Evolutionary conservation across 2,113 vertebrate species (phyloP).

Genomic region (Campylomormyrus tamandua): DNA sequence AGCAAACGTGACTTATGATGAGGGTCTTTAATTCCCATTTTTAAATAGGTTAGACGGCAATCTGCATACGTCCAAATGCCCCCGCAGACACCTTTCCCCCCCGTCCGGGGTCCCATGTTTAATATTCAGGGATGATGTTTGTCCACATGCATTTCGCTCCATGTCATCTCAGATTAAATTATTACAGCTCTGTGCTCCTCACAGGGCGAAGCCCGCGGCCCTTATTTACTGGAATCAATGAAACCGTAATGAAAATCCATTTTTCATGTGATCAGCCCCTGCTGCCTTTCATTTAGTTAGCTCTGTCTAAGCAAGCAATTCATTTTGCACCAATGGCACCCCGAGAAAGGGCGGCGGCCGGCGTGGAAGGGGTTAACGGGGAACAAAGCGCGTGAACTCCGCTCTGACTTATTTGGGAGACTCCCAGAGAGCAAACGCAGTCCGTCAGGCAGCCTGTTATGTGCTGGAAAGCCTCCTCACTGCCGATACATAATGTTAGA

Average conservation of each 20-base stretch:
- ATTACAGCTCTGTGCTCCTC: conserved; percentile 83
- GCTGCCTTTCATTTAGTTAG: conserved; percentile 99
- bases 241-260: conserved; percentile 99
- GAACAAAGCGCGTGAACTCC: conserved; percentile 53
- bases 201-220: conserved; percentile 73
- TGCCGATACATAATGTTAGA: not conserved
- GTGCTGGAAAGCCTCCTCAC: conserved; percentile 39
- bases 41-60: conserved; percentile 88
- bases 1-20: conserved; percentile 89
- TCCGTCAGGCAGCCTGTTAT: conserved; percentile 38
- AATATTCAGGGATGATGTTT: conserved; percentile 89
- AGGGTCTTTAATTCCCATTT: conserved; percentile 99
- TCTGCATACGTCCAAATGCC: conserved; percentile 87
- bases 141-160: conserved; percentile 90
- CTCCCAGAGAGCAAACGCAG: conserved; percentile 49
- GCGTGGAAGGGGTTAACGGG: conserved; percentile 82
- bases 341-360: conserved; percentile 69
- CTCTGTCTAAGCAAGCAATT: conserved; percentile 99
- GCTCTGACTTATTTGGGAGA: not conserved
- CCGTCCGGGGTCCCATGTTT: conserved; percentile 79
- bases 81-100: conserved; percentile 68
- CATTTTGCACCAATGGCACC: conserved; percentile 99
- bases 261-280: conserved; percentile 99
- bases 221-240: conserved; percentile 93
- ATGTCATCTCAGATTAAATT: conserved; percentile 87